These are phyloP conservation scores for Folsomia manolachei DNA, from an alignment of 2,888 invertebrate genomes.

Conservation along the genomic window DNA sequence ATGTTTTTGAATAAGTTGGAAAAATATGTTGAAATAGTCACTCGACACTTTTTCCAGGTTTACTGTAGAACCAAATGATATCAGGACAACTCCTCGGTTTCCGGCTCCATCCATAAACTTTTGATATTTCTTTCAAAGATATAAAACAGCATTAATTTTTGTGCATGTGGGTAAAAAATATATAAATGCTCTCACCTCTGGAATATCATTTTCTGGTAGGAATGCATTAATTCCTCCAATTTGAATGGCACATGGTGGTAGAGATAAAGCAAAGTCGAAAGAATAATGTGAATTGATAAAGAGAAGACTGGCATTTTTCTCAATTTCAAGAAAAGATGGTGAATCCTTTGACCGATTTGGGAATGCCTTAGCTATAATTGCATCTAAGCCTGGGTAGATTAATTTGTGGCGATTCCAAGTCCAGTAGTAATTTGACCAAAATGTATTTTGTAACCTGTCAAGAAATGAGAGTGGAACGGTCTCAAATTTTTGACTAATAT, in stretches of 20 bases:
- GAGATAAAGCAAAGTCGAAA: conserved; percentile 41
- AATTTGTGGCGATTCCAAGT: neutral
- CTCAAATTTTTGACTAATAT: neutral
- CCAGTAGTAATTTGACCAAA: neutral
- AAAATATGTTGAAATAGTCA: conserved; percentile 41
- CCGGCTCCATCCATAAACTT: conserved; percentile 41
- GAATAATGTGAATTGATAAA: conserved; percentile 45
- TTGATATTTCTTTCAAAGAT: conserved; percentile 38
- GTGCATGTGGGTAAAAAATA: too few relatives aligned
- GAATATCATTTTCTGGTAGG: conserved; percentile 33
- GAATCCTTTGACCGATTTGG: neutral
- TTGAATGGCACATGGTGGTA: conserved; percentile 39
- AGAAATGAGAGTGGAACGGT: conserved; percentile 23
- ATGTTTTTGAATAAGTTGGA: conserved; percentile 41
- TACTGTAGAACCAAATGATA: conserved; percentile 48
- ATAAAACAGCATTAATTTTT: too few relatives aligned
- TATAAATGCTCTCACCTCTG: too few relatives aligned
- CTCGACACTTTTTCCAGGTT: conserved; percentile 36
- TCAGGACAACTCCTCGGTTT: conserved; percentile 44
- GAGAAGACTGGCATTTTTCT: conserved; percentile 39
- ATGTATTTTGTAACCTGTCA: conserved; percentile 23
- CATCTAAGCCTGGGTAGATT: conserved; percentile 6
- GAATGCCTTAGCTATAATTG: conserved; percentile 9
- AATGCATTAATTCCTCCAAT: conserved; percentile 47
- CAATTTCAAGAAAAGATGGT: conserved; percentile 30